phyloP scores from a whole-genome alignment of 2,797 vertebrate species.

The Anguilla obscura region DNA sequence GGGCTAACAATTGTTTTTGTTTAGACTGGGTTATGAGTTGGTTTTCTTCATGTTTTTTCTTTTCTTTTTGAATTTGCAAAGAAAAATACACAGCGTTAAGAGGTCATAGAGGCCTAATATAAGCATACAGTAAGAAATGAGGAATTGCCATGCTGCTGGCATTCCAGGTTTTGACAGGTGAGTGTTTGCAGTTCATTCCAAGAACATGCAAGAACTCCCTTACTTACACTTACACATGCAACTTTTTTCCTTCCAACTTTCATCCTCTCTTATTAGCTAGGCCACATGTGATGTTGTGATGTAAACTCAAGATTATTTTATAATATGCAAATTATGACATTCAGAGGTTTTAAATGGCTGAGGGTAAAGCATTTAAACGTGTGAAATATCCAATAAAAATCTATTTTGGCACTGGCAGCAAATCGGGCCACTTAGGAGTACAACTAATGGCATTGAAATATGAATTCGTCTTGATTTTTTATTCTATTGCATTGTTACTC shows the following conservation, averaged over 20 bases:
- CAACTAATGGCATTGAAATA: not conserved
- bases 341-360: not conserved
- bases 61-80: conserved; percentile 25
- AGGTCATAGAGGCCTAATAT: not conserved
- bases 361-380: conserved; percentile 22
- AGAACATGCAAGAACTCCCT: conserved; percentile 19
- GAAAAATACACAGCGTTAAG: conserved; percentile 15
- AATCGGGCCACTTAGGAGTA: not conserved
- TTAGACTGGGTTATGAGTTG: conserved; percentile 22
- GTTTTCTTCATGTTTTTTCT: conserved; percentile 8
- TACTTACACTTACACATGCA: not conserved
- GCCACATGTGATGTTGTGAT: not conserved
- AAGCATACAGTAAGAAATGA: conserved; percentile 9
- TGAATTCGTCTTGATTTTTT: not conserved
- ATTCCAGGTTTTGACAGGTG: conserved; percentile 25
- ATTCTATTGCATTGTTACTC: not conserved
- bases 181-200: conserved; percentile 12
- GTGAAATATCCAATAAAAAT: conserved; percentile 47
- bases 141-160: not conserved
- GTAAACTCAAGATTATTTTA: not conserved
- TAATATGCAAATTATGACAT: not conserved
- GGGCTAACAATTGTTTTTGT: conserved; percentile 25
- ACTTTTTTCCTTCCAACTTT: conserved; percentile 37
- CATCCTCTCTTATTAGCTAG: conserved; percentile 22
- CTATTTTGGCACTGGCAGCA: not conserved